Percentiles rank a stretch among this genome's conserved stretches.
Evolutionary conservation across 2,113 vertebrate species (phyloP).

Genomic region (Hassar affinis): DNA sequence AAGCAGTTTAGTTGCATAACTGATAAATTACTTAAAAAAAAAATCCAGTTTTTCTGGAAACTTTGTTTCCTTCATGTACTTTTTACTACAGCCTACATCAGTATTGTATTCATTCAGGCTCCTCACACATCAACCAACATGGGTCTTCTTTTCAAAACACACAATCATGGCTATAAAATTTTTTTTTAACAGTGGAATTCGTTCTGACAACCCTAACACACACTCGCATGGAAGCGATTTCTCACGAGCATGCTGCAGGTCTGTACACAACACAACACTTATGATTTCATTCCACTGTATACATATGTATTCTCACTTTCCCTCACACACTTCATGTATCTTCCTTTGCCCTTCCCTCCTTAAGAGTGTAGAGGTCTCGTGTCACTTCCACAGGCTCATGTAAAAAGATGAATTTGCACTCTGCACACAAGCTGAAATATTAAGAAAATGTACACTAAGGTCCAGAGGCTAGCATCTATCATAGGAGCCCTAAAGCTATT

Average conservation of each 20-base stretch:
- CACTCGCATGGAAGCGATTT: slow-evolving; percentile 25
- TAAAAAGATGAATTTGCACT: slow-evolving; percentile 55
- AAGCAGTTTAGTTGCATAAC: not conserved
- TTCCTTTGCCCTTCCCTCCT: slow-evolving; percentile 27
- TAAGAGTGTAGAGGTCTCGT: slow-evolving; percentile 45
- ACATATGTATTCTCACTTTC: not conserved
- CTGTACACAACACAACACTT: not conserved
- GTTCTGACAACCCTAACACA: not conserved
- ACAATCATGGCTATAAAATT: not conserved
- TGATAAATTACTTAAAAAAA: not conserved
- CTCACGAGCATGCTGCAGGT: slow-evolving; percentile 5
- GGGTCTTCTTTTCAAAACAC: not conserved
- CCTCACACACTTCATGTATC: slow-evolving; percentile 19
- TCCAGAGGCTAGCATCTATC: slow-evolving; percentile 76
- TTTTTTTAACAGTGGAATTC: not conserved
- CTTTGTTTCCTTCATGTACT: too few relatives aligned
- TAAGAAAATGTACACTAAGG: slow-evolving; percentile 54
- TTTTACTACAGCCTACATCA: not conserved
- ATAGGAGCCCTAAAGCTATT: slow-evolving; percentile 79
- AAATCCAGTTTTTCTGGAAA: not conserved
- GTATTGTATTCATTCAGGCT: not conserved
- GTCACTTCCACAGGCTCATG: slow-evolving; percentile 45
- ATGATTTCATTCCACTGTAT: not conserved
- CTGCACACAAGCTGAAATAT: slow-evolving; percentile 56
- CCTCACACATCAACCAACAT: not conserved